Base-by-base conservation (phyloP, 1,140 invertebrate genomes). In the Brachionus manjavacas region DNA sequence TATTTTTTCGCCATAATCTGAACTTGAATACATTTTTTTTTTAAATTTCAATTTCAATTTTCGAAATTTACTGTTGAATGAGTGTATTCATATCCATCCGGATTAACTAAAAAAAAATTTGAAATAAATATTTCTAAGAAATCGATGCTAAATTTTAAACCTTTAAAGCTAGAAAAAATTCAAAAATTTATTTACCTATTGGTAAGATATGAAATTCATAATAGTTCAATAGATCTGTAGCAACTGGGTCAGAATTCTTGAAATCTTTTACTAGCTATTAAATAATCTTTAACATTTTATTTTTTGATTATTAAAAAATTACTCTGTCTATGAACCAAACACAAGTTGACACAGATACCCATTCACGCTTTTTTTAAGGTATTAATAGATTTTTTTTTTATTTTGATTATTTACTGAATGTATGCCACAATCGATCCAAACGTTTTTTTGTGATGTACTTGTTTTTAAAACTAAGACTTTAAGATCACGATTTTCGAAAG, bases 1-100 rank as follows among this genome's bases (percentile, higher is more conserved):
- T 49, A 78, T 68, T 85, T 52, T 85, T 85, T 20, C 85, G 46
- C 85, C 85, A 85, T 74, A 85, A 60, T 25, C 85, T 68, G 25
- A 49, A 31, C 66, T 60, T 60, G 20, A 20, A 35, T 35, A 35
- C 0, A 20, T 60, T 20, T 60, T 20, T 9, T 84, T 39, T 41
- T 68, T 35, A 39, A 49, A 74, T 16, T 49, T 49, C 3, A 76
- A 76, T 28, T 49, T 49, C 2, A 41, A 25, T 20, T 25, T 31
- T 11, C 16, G n/a, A 41, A 12, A 31, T n/a, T 74, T 74, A 84
- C 66, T 28, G 39, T 74, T 14, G 41, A 31, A 28, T 60, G 43
- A 4, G 41, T 66, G 7, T 41, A 74, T 78, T 74, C 41, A 35
- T 84, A 78, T 49, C 84, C 84, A 70, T 84, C 84, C 9, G 84